Evolutionary conservation across 2,113 vertebrate species (phyloP).

Genomic region (Polyodon spathula): DNA sequence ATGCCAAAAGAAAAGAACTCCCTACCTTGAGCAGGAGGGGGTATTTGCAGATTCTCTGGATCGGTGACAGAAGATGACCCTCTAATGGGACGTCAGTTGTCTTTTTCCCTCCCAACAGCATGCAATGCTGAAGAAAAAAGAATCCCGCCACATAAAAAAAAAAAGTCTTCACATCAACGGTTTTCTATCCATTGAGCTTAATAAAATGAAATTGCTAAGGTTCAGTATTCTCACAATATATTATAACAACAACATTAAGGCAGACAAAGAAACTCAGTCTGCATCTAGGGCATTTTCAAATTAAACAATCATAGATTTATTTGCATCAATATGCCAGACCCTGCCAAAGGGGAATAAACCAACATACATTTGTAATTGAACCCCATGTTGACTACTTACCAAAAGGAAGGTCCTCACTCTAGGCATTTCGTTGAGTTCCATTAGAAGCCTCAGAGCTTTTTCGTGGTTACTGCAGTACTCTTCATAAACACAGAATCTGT

Average conservation of each 20-base stretch:
- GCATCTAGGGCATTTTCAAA: too few species aligned
- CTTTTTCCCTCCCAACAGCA: constrained; percentile 93
- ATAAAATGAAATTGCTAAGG: too few species aligned
- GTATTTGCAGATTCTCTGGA: constrained; percentile 98
- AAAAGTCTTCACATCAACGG: not conserved
- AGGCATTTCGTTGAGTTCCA: constrained; percentile 94
- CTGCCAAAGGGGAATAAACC: too few species aligned
- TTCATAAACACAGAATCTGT: constrained; percentile 86
- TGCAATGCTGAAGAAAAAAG: constrained; percentile 71
- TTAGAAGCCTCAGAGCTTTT: constrained; percentile 87
- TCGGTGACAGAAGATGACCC: constrained; percentile 88
- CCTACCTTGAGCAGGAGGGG: constrained; percentile 92
- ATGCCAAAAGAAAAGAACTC: not conserved
- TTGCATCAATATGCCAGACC: too few species aligned
- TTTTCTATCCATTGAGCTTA: too few species aligned
- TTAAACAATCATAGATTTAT: too few species aligned
- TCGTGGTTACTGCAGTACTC: constrained; percentile 98
- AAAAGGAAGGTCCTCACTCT: constrained; percentile 83
- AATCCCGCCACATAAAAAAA: constrained; percentile 10
- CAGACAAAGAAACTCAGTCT: too few species aligned
- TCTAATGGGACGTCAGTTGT: constrained; percentile 93
- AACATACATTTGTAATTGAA: too few species aligned
- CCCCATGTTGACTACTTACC: constrained; percentile 57
- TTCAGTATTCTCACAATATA: too few species aligned
- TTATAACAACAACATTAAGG: too few species aligned